A percentile compares a stretch with the other conserved stretches of the same genome.
phyloP scores from a whole-genome alignment of 2,113 vertebrate genomes.

The Zonotrichia leucophrys region DNA sequence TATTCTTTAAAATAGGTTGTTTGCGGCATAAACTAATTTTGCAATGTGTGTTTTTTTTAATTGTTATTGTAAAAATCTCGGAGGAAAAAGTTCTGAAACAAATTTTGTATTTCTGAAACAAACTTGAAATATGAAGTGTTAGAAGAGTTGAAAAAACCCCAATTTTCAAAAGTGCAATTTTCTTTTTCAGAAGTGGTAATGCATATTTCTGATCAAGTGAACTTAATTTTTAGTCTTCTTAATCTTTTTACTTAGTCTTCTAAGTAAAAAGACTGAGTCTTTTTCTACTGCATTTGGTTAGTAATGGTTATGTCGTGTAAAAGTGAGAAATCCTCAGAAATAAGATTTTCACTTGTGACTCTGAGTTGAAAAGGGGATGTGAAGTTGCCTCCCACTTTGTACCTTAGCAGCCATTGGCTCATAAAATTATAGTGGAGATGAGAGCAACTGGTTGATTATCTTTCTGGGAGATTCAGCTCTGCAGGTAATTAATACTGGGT shows the following conservation, averaged over 20 bases:
- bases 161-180: neutral
- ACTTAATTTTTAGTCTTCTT: neutral
- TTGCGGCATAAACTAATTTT: neutral
- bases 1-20: neutral
- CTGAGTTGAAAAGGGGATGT: neutral
- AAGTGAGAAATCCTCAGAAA: neutral
- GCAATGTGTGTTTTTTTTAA: neutral
- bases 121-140: neutral
- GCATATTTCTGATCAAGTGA: neutral
- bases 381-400: neutral
- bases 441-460: neutral
- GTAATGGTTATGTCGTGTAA: rapidly evolving
- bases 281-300: neutral
- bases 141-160: neutral
- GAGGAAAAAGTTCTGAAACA: neutral
- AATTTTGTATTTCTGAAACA: neutral
- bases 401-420: neutral
- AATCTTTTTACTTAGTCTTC: neutral
- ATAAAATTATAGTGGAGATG: neutral
- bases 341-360: neutral
- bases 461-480: neutral
- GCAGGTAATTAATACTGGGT: neutral
- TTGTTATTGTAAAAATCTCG: neutral
- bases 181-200: neutral
- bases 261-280: too few relatives aligned